Evolutionary conservation across 2,113 vertebrate species (phyloP).

Genomic region (Spilogale gracilis): DNA sequence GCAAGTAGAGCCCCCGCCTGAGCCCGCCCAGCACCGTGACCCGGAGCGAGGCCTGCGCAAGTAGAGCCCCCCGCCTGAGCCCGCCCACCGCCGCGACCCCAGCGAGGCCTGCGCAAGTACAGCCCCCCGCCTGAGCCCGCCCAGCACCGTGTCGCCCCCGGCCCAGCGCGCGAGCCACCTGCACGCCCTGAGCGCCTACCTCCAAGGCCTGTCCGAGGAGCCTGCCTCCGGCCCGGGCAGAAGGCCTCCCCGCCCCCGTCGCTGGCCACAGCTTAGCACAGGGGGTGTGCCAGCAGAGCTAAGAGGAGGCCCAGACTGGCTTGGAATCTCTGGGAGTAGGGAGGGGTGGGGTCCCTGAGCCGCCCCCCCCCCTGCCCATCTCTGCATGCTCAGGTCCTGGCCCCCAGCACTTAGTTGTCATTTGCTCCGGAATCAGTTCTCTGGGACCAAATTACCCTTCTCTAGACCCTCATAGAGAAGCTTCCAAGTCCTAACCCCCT

Average conservation of each 20-base stretch:
- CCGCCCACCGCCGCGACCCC: too few relatives aligned
- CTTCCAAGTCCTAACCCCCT: background rate
- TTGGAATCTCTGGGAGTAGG: background rate
- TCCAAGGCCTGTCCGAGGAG: background rate
- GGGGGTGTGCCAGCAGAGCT: background rate
- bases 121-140: constrained; percentile 40
- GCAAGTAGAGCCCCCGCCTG: constrained; percentile 60
- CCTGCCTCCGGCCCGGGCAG: background rate
- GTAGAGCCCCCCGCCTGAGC: constrained; percentile 63
- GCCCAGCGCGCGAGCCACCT: background rate
- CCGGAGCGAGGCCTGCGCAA: constrained; percentile 41
- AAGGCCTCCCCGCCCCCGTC: background rate
- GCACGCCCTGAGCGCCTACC: constrained; percentile 62
- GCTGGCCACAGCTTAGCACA: background rate
- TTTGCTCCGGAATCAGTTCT: constrained; percentile 48
- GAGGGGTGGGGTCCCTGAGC: background rate
- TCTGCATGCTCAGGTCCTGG: background rate
- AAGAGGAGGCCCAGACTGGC: background rate
- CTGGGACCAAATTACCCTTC: constrained; percentile 44
- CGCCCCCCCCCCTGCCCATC: background rate
- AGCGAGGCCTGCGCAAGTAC: constrained; percentile 64
- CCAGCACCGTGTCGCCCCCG: accelerated
- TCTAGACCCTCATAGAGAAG: background rate
- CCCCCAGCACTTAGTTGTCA: background rate
- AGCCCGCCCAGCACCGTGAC: background rate